Conservation (phyloP, 2,113 vertebrate genomes). For the Apteryx mantelli region DNA sequence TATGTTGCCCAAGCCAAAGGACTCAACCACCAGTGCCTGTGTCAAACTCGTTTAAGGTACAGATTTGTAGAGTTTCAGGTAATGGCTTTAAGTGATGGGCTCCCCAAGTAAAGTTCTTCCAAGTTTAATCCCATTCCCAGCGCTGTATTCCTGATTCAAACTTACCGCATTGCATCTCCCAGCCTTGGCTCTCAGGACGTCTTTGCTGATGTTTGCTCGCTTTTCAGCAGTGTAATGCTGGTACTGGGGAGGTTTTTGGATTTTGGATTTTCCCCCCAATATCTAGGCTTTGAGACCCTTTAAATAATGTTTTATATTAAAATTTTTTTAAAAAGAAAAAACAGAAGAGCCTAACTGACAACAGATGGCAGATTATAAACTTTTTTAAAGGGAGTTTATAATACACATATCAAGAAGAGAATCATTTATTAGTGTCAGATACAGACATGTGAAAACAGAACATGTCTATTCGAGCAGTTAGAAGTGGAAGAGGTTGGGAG, state of each 20-base stretch:
- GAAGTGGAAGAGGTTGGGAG: neutral
- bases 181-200: neutral
- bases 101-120: neutral
- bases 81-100: neutral
- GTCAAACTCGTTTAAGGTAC: neutral
- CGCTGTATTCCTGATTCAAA: neutral
- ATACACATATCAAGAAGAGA: conserved; percentile 6
- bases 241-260: neutral
- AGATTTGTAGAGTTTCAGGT: neutral
- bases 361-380: conserved; percentile 54
- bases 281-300: neutral
- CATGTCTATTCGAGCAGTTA: neutral
- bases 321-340: neutral
- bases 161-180: neutral
- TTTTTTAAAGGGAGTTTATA: conserved; percentile 12
- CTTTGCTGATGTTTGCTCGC: neutral
- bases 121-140: neutral
- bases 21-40: neutral
- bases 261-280: neutral
- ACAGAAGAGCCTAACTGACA: conserved; percentile 44
- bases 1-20: neutral
- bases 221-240: neutral
- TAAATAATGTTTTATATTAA: conserved; percentile 20
- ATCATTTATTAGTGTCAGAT: neutral
- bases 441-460: neutral